Conservation (phyloP, 1,140 invertebrate genomes). For the Bemisia tabaci region DNA sequence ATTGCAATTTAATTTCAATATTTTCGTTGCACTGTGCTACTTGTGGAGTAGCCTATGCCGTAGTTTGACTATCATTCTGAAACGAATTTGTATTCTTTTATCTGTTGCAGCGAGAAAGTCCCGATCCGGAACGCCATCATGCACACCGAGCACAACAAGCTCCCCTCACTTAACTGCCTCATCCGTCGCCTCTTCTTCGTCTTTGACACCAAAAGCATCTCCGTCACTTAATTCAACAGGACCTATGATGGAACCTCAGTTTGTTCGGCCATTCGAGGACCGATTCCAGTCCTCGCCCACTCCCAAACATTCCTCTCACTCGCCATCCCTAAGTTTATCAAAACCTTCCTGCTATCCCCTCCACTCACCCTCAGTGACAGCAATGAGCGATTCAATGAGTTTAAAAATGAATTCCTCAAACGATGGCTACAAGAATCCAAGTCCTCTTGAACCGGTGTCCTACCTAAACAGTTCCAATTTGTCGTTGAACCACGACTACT, state of each 20-base stretch:
- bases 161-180: not conserved
- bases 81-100: too few species aligned
- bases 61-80: too few species aligned
- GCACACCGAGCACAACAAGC: not conserved
- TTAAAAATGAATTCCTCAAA: not conserved
- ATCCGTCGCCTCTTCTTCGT: not conserved
- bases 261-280: not conserved
- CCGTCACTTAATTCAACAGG: not conserved
- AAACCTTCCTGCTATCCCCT: not conserved
- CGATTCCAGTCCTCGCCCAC: not conserved
- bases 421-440: not conserved
- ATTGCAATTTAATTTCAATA: too few species aligned
- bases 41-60: too few species aligned
- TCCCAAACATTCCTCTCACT: not conserved
- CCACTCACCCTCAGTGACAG: not conserved
- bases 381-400: not conserved
- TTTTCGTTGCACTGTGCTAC: too few species aligned
- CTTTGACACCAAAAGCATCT: not conserved
- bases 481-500: not conserved
- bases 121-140: not conserved
- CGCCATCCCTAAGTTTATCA: not conserved
- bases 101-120: not conserved
- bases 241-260: not conserved
- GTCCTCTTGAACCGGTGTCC: not conserved
- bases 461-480: not conserved